These are phyloP conservation scores for Puntigrus tetrazona DNA, from an alignment of 2,113 vertebrate species.

Conservation along the genomic window DNA sequence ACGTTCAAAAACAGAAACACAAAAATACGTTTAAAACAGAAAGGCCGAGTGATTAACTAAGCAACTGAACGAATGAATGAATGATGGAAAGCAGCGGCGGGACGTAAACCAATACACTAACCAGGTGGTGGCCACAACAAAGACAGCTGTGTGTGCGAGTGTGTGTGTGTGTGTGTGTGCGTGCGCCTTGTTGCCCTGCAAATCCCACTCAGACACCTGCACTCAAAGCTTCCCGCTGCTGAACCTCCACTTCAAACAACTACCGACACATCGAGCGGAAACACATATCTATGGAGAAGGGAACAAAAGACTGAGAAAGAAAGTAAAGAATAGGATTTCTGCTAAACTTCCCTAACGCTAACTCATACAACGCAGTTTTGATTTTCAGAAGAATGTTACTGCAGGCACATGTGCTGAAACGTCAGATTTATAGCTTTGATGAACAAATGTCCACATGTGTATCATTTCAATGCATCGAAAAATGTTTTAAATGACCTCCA, in stretches of 20 bases:
- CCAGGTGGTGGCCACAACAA: constrained; percentile 19
- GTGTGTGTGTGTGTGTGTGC: constrained; percentile 38
- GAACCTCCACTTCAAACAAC: constrained; percentile 44
- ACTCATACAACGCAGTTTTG: not conserved
- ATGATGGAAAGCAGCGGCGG: not conserved
- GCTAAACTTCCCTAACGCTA: not conserved
- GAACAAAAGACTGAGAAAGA: constrained; percentile 43
- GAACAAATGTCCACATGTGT: not conserved
- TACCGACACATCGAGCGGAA: constrained; percentile 46
- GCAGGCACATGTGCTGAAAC: not conserved
- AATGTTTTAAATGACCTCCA: not conserved
- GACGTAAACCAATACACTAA: constrained; percentile 17
- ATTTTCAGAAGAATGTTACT: not conserved
- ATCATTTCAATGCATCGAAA: not conserved
- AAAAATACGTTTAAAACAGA: not conserved
- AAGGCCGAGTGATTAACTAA: not conserved
- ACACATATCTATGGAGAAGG: constrained; percentile 43
- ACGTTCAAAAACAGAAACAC: not conserved
- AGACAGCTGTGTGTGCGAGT: constrained; percentile 24
- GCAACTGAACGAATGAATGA: constrained; percentile 1
- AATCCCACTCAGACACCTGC: constrained; percentile 58
- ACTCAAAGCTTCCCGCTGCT: constrained; percentile 46
- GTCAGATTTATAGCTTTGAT: not conserved
- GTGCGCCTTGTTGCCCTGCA: constrained; percentile 40
- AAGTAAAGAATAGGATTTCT: constrained; percentile 12